A percentile compares a stretch with the other conserved stretches of the same genome.
These are phyloP conservation scores for Sebastes oblongus DNA, from an alignment of 2,797 vertebrate species.

Conservation along the genomic window DNA sequence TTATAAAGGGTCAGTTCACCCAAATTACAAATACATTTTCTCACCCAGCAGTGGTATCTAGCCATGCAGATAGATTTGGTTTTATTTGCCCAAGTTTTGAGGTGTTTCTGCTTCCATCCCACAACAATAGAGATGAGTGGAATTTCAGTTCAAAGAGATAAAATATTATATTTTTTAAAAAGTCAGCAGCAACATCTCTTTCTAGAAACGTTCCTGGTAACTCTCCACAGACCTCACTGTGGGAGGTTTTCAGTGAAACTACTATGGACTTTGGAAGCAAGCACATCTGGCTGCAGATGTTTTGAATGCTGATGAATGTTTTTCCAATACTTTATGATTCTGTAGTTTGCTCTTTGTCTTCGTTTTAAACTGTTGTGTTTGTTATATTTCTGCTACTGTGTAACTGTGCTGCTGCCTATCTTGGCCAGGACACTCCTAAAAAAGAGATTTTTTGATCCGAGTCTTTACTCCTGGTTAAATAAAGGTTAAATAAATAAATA, in stretches of 20 bases:
- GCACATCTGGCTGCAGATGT: too few species aligned
- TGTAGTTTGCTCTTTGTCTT: too few species aligned
- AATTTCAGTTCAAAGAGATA: neutral
- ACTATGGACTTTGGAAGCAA: neutral
- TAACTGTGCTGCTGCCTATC: too few species aligned
- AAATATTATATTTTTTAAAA: neutral
- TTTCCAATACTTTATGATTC: too few species aligned
- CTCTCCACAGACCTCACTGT: neutral
- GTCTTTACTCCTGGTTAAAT: too few species aligned
- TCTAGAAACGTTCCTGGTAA: neutral
- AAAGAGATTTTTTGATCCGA: too few species aligned
- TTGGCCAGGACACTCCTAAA: too few species aligned
- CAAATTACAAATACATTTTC: neutral
- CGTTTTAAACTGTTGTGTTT: too few species aligned
- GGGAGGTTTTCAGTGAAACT: neutral
- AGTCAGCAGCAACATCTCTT: neutral
- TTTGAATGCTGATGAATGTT: too few species aligned
- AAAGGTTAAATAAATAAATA: too few species aligned
- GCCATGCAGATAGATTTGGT: neutral
- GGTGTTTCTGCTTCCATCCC: neutral
- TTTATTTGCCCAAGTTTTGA: neutral
- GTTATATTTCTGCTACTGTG: too few species aligned
- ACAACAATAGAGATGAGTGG: neutral
- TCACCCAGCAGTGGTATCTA: neutral
- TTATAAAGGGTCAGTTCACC: slow-evolving; percentile 27